Base-by-base conservation (phyloP, 2,797 vertebrate species). In the Carapus acus region DNA sequence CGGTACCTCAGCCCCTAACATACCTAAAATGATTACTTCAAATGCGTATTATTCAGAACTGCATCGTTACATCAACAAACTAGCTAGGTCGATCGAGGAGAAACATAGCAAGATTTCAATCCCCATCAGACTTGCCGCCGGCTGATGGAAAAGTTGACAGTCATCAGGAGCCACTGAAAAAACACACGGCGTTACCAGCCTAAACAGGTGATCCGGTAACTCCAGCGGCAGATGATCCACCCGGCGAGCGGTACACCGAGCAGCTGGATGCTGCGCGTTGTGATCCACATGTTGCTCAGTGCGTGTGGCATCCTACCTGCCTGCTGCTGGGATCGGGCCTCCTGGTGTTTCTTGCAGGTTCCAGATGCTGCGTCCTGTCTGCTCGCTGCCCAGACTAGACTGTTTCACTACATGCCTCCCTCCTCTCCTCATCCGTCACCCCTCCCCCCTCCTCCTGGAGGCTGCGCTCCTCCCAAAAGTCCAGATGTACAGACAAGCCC, bases 391-490 rank as follows among this genome's bases (percentile, higher is more conserved):
- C 70, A 40, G 53, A 58, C 70, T 76, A 54, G 20, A 67, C 78
- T 82, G 78, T 22, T 72, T 40, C 74, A 61, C 40, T 40, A 52
- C 53, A 22, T 33, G 3, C 31, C 4, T 27, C 5, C 24, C 24
- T 27, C 24, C 9, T 9, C 24, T 27, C 24, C 24, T 27, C 24
- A 4, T 27, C 24, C 24, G 9, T 9, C 24, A 5, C 24, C 24
- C 9, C 24, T 9, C 9, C 24, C 24, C 9, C 24, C 24, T 36
- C 8, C 14, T 13, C 70, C 73, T 63, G 55, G 44, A 73, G 64
- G 55, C 51, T 44, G 76, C 64, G 83, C 83, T 84, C 83, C 86
- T 83, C 83, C 84, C 80, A 44, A 49, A 36, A 46, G 69, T 48
- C 33, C 52, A 21, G 45, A 58, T 40, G 18, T 58, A 16, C 61